Evolutionary conservation across 2,888 invertebrate genomes (phyloP).

Genomic region (Drosophila macrospina): DNA sequence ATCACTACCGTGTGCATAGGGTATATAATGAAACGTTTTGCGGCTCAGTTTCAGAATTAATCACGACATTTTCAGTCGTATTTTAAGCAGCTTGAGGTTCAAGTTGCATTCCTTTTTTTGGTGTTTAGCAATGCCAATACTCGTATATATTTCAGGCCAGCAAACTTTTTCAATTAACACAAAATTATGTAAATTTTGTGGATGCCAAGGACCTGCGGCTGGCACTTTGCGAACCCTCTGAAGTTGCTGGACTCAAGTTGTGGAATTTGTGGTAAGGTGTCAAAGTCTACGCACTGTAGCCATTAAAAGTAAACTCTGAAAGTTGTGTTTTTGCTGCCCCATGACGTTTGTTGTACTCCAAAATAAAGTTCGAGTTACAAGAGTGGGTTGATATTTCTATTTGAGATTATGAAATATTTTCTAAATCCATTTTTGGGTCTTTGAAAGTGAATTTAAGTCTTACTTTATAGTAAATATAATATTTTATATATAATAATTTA

Average conservation of each 20-base stretch:
- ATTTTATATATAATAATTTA: neutral
- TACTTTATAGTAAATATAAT: neutral
- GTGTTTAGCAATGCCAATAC: constrained; percentile 30
- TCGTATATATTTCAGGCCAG: constrained; percentile 52
- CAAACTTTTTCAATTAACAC: constrained; percentile 77
- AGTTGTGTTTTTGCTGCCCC: constrained; percentile 12
- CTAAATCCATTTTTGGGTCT: neutral
- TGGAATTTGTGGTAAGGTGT: constrained; percentile 14
- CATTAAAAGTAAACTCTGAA: constrained; percentile 42
- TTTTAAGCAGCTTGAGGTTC: constrained; percentile 60
- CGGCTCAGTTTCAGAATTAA: constrained; percentile 66
- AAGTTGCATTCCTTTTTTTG: neutral
- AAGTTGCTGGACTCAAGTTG: constrained; percentile 33
- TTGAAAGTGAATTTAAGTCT: neutral
- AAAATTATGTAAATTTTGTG: constrained; percentile 73
- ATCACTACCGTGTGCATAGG: neutral
- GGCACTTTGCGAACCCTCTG: neutral
- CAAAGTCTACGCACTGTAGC: constrained; percentile 32
- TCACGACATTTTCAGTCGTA: constrained; percentile 65
- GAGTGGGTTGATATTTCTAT: constrained; percentile 25
- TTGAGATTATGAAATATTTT: neutral
- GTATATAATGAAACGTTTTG: constrained; percentile 15
- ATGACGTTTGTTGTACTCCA: neutral
- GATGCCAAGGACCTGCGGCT: constrained; percentile 36
- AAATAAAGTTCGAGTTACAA: constrained; percentile 9